phyloP scores from a whole-genome alignment of 2,888 invertebrate species.

The Troglohyphantes excavatus region DNA sequence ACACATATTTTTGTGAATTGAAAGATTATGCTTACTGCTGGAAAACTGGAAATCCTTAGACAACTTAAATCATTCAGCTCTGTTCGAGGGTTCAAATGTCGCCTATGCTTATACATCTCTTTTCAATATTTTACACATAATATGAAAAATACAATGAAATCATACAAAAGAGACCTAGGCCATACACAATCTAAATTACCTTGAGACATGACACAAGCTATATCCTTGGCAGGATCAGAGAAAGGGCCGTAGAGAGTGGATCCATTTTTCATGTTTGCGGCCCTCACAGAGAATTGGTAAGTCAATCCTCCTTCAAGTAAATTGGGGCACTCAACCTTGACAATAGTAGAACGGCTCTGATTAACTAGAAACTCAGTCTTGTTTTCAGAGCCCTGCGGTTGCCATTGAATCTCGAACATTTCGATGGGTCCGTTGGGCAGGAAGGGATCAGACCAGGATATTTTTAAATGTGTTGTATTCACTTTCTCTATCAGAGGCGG shows the following conservation, averaged over 20 bases:
- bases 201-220: conserved; percentile 52
- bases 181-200: conserved; percentile 21
- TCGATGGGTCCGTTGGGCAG: conserved; percentile 72
- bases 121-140: too few relatives aligned
- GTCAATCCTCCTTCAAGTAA: conserved; percentile 32
- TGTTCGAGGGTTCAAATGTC: too few relatives aligned
- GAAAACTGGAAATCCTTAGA: too few relatives aligned
- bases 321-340: conserved; percentile 53
- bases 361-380: not conserved
- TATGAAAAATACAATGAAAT: too few relatives aligned
- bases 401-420: conserved; percentile 57
- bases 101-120: too few relatives aligned
- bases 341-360: conserved; percentile 3
- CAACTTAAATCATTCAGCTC: too few relatives aligned
- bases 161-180: too few relatives aligned
- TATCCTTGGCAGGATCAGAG: conserved; percentile 41
- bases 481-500: conserved; percentile 68
- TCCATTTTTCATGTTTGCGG: conserved; percentile 67
- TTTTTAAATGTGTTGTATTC: conserved; percentile 62
- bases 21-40: too few relatives aligned
- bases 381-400: conserved; percentile 1
- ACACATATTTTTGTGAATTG: too few relatives aligned
- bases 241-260: conserved; percentile 43
- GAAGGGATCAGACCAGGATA: conserved; percentile 61
- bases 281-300: conserved; percentile 53